A percentile compares a stretch with the other conserved stretches of the same genome.
phyloP scores from a whole-genome alignment of 2,888 invertebrate species.

The Pollenia amentaria region DNA sequence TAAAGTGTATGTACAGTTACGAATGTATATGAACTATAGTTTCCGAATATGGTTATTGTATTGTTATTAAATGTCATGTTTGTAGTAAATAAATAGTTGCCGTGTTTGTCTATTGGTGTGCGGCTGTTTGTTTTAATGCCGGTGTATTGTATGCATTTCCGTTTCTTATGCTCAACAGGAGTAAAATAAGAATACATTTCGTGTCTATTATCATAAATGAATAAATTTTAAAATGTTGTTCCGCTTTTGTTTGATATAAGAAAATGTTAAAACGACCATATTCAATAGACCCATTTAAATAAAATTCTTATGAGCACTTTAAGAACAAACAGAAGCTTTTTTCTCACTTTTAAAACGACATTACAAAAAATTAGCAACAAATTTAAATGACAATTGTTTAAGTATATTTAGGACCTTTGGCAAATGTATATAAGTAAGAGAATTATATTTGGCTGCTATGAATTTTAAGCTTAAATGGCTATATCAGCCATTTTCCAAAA shows the following conservation, averaged over 20 bases:
- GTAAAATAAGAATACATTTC: conserved; percentile 46
- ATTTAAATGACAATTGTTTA: conserved; percentile 6
- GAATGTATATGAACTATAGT: too few relatives aligned
- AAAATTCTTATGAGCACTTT: conserved; percentile 22
- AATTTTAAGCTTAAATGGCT: too few relatives aligned
- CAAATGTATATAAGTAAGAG: too few relatives aligned
- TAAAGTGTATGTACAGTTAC: too few relatives aligned
- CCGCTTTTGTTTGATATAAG: conserved; percentile 6
- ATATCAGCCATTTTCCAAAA: too few relatives aligned
- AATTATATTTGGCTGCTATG: too few relatives aligned
- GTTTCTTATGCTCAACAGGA: conserved; percentile 56
- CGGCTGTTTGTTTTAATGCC: conserved; percentile 16
- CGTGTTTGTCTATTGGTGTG: not conserved
- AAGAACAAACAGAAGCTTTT: conserved; percentile 1
- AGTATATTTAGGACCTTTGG: not conserved
- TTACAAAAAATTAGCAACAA: not conserved
- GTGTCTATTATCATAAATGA: conserved; percentile 42
- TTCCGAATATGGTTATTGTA: conserved; percentile 47
- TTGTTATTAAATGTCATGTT: conserved; percentile 55
- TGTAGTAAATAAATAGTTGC: conserved; percentile 5
- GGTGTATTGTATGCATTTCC: conserved; percentile 41
- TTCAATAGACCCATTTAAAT: conserved; percentile 31
- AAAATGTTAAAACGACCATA: conserved; percentile 13
- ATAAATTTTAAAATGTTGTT: conserved; percentile 29
- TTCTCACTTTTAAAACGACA: not conserved